Evolutionary conservation across 2,888 invertebrate species (phyloP).

Genomic region (Synergus japonicus): DNA sequence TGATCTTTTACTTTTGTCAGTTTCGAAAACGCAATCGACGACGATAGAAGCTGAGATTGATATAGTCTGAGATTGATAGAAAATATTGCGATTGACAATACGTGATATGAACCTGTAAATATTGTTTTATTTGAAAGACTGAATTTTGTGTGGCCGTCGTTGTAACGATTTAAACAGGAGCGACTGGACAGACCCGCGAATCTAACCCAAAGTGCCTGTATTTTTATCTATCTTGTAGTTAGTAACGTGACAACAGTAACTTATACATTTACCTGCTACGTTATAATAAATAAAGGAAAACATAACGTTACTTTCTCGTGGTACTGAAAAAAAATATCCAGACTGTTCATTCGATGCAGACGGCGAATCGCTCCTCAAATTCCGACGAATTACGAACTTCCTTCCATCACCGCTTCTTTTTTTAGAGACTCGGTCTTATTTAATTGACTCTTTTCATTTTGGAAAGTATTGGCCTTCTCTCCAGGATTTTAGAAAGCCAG

Average conservation of each 20-base stretch:
- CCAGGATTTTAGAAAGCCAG: conserved; percentile 21
- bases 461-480: conserved; percentile 29
- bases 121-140: conserved; percentile 72
- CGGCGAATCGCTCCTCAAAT: conserved; percentile 39
- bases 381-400: neutral
- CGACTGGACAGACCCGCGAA: conserved; percentile 65
- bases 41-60: conserved; percentile 12
- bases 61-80: conserved; percentile 45
- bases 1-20: neutral
- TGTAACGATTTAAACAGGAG: conserved; percentile 45
- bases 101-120: conserved; percentile 63
- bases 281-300: conserved; percentile 68
- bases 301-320: conserved; percentile 43
- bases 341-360: conserved; percentile 33
- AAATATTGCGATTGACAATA: conserved; percentile 67
- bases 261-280: conserved; percentile 72
- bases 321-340: conserved; percentile 40
- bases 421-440: conserved; percentile 17
- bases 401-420: conserved; percentile 13
- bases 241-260: conserved; percentile 73
- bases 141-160: conserved; percentile 64
- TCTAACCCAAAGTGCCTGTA: conserved; percentile 67
- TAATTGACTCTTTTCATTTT: conserved; percentile 31
- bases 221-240: conserved; percentile 73
- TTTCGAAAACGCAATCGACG: conserved; percentile 40